phyloP scores from a whole-genome alignment of 2,888 invertebrate species.

The Acrobasis consociella region DNA sequence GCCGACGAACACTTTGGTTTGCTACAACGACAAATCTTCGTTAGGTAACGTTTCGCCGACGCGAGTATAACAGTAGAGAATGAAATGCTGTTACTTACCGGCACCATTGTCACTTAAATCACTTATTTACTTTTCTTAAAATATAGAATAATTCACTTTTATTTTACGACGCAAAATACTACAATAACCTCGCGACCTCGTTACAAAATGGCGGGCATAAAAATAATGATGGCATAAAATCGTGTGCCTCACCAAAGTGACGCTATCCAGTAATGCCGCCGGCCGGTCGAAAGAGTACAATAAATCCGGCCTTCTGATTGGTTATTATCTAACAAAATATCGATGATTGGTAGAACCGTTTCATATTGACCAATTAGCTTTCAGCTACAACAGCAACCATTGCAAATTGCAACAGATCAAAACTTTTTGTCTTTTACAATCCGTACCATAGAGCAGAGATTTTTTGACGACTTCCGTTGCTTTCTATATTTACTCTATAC shows the following conservation, averaged over 20 bases:
- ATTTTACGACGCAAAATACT: constrained; percentile 31
- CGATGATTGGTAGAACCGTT: background rate
- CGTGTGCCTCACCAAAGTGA: constrained; percentile 4
- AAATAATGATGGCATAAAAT: no score
- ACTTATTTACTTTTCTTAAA: constrained; percentile 24
- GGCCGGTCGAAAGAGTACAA: background rate
- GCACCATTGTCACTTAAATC: constrained; percentile 58
- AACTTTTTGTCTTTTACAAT: no score
- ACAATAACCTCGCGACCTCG: constrained; percentile 29
- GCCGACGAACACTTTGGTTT: constrained; percentile 96
- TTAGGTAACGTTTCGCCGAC: constrained; percentile 27
- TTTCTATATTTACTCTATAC: no score
- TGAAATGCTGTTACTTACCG: constrained; percentile 58
- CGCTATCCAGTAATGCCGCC: background rate
- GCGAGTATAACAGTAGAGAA: background rate
- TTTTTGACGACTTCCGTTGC: no score
- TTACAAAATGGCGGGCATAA: constrained; percentile 43
- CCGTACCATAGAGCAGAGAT: no score
- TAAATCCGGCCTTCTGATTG: background rate
- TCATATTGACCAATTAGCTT: background rate
- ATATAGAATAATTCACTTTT: constrained; percentile 30
- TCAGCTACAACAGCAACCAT: no score
- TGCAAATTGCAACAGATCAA: no score
- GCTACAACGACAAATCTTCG: constrained; percentile 67
- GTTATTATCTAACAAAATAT: background rate